Evolutionary conservation across 2,797 vertebrate species (phyloP).

Genomic region (Nasua narica): DNA sequence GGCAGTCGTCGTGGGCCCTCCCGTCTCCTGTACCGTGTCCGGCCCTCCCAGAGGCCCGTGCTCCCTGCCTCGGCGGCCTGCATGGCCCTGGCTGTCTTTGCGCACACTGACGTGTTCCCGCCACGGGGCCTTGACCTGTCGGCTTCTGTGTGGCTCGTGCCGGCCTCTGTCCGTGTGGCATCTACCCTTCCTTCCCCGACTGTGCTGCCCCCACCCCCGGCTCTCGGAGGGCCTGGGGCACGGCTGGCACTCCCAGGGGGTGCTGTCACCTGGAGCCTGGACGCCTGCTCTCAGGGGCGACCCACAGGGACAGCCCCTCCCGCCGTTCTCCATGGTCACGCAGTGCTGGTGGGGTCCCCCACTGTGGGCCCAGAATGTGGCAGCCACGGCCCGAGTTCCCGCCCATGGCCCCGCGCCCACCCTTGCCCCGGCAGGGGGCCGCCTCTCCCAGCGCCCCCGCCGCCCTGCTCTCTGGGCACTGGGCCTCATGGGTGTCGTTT

Average conservation of each 20-base stretch:
- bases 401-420: background rate
- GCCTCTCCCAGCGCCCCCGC: rapidly evolving
- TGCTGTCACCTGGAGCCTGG: background rate
- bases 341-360: rapidly evolving
- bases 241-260: rapidly evolving
- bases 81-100: background rate
- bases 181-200: background rate
- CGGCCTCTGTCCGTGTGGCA: rapidly evolving
- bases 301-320: rapidly evolving
- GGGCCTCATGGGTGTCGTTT: rapidly evolving
- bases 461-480: background rate
- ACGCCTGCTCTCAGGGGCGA: rapidly evolving
- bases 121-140: background rate
- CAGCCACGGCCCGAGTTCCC: background rate
- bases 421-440: background rate
- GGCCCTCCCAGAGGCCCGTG: rapidly evolving
- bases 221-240: background rate
- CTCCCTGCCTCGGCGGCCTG: background rate
- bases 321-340: rapidly evolving
- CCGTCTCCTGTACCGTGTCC: rapidly evolving
- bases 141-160: background rate
- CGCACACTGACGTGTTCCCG: too few species aligned
- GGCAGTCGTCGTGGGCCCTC: rapidly evolving
- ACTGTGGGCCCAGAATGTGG: rapidly evolving
- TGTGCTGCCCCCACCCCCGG: background rate